Evolutionary conservation across 2,113 vertebrate genomes (phyloP).

Genomic region (Patagioenas fasciata): DNA sequence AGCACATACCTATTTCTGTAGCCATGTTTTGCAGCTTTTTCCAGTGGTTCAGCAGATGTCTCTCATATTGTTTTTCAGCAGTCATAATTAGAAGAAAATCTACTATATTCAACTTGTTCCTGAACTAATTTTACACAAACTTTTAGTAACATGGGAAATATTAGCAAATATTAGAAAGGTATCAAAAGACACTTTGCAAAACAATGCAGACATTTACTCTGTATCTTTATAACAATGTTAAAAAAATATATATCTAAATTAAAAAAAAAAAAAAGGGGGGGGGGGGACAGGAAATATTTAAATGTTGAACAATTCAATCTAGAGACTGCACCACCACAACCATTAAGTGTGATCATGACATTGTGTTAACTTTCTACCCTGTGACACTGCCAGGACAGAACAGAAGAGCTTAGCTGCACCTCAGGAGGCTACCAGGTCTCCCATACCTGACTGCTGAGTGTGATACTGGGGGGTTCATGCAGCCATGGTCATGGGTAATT

Average conservation of each 20-base stretch:
- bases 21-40: not conserved
- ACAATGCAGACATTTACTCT: not conserved
- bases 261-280: not conserved
- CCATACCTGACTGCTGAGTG: not conserved
- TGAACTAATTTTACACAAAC: not conserved
- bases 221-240: not conserved
- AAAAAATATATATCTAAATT: not conserved
- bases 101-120: not conserved
- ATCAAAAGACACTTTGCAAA: not conserved
- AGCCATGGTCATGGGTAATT: not conserved
- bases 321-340: rapidly evolving
- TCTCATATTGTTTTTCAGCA: not conserved
- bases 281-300: not conserved
- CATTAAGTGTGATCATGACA: not conserved
- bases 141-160: not conserved
- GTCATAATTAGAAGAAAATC: not conserved
- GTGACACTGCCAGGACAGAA: not conserved
- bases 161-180: not conserved
- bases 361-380: not conserved
- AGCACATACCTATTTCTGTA: not conserved
- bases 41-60: not conserved
- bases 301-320: not conserved
- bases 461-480: not conserved
- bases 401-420: not conserved
- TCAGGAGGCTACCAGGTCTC: rapidly evolving